These are phyloP conservation scores for Masnerella sp. DNA, from an alignment of 2,888 invertebrate genomes.

Conservation along the genomic window DNA sequence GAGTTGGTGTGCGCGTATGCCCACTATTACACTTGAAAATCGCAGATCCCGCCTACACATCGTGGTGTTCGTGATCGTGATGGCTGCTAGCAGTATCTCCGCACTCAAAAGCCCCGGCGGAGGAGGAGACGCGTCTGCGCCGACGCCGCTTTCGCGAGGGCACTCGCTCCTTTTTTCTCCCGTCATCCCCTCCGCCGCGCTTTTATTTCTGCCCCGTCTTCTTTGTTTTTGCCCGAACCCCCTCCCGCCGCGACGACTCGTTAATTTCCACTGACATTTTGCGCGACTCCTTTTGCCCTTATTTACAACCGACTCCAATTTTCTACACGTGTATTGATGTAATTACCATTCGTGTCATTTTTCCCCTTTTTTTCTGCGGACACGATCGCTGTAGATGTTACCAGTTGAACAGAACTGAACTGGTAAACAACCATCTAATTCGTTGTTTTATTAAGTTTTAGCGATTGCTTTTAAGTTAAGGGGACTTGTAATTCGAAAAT, in stretches of 20 bases:
- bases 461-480: too few relatives aligned
- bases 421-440: too few relatives aligned
- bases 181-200: conserved; percentile 44
- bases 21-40: conserved; percentile 51
- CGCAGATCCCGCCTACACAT: conserved; percentile 76
- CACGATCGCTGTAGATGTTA: too few relatives aligned
- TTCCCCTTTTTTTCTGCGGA: too few relatives aligned
- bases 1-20: conserved; percentile 26
- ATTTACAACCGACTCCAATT: conserved; percentile 33
- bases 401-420: too few relatives aligned
- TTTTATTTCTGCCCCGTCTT: conserved; percentile 53
- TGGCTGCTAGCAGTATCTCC: conserved; percentile 74
- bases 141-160: conserved; percentile 23
- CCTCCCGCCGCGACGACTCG: conserved; percentile 36
- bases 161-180: conserved; percentile 54
- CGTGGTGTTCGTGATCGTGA: conserved; percentile 73
- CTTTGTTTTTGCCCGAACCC: conserved; percentile 52
- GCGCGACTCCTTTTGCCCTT: conserved; percentile 12
- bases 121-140: conserved; percentile 76
- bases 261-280: conserved; percentile 38
- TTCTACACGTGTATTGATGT: conserved; percentile 45
- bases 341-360: conserved; percentile 45
- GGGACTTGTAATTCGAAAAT: too few relatives aligned
- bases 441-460: too few relatives aligned
- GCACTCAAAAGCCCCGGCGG: conserved; percentile 66